Percentiles rank a stretch among this genome's conserved stretches.
phyloP scores from a whole-genome alignment of 2,888 invertebrate species.

The Epinotia bilunana region DNA sequence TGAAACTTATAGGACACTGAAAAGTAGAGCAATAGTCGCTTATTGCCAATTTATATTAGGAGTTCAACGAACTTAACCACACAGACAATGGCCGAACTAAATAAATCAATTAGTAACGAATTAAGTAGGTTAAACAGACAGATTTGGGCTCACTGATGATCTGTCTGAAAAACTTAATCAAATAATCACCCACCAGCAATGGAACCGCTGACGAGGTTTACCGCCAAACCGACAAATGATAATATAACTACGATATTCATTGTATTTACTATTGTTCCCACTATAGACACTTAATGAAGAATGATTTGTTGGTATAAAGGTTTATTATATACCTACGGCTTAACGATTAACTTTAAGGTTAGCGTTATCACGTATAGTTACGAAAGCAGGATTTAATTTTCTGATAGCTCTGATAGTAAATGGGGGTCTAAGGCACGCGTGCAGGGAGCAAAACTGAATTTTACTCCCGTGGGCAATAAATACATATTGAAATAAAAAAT shows the following conservation, averaged over 20 bases:
- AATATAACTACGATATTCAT: conserved; percentile 20
- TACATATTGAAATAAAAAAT: too few relatives aligned
- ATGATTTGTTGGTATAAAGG: conserved; percentile 14
- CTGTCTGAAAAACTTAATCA: neutral
- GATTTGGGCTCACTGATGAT: neutral
- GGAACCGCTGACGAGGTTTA: neutral
- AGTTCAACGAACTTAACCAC: conserved; percentile 21
- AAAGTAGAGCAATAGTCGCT: conserved; percentile 7
- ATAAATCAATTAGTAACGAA: conserved; percentile 11
- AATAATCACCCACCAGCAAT: conserved; percentile 22
- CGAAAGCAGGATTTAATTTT: conserved; percentile 52
- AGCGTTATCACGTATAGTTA: conserved; percentile 50
- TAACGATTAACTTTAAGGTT: conserved; percentile 33
- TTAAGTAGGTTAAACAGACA: neutral
- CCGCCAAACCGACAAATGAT: conserved; percentile 5
- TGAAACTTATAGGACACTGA: neutral
- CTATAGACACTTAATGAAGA: neutral
- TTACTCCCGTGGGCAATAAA: too few relatives aligned
- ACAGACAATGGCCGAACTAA: conserved; percentile 5
- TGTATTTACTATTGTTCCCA: neutral
- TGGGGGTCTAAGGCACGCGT: too few relatives aligned
- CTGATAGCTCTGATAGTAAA: conserved; percentile 45
- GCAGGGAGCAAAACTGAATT: too few relatives aligned
- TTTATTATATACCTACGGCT: conserved; percentile 16
- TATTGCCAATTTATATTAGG: conserved; percentile 4